Evolutionary conservation across 2,797 vertebrate species (phyloP).

Genomic region (Gephyroberyx darwinii): DNA sequence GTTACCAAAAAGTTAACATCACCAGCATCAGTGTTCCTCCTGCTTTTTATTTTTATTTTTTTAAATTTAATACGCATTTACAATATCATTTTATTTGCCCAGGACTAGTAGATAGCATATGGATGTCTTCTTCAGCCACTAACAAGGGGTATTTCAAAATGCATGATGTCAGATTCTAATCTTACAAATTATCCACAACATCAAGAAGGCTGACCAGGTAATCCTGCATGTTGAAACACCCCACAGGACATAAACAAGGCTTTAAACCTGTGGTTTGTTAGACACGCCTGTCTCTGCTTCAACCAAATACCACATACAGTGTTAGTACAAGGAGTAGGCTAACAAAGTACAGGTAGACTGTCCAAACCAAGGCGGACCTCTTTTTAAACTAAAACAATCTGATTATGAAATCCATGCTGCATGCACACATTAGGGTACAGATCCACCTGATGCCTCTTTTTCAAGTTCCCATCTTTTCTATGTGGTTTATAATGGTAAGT

Average conservation of each 20-base stretch:
- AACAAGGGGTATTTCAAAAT: conserved; percentile 59
- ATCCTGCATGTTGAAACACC: conserved; percentile 67
- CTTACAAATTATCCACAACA: conserved; percentile 10
- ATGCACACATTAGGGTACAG: conserved; percentile 64
- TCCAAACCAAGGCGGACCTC: conserved; percentile 59
- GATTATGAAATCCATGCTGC: conserved; percentile 62
- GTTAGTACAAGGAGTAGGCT: conserved; percentile 18
- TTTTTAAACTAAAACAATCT: conserved; percentile 18
- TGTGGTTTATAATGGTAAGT: conserved; percentile 5
- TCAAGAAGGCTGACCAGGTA: conserved; percentile 22
- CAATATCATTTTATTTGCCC: conserved; percentile 5
- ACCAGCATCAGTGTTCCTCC: conserved; percentile 41
- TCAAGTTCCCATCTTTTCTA: neutral
- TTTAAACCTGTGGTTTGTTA: conserved; percentile 56
- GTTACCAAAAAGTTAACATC: conserved; percentile 5
- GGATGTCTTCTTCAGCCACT: conserved; percentile 12
- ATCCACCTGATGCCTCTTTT: conserved; percentile 62
- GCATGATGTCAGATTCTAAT: conserved; percentile 28
- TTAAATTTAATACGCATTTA: no score
- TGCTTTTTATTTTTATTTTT: conserved; percentile 42
- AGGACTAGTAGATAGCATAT: conserved; percentile 14
- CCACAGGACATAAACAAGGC: conserved; percentile 31
- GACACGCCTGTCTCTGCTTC: conserved; percentile 39
- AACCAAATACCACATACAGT: conserved; percentile 29
- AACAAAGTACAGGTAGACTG: conserved; percentile 44